Conservation (phyloP, 2,113 vertebrate genomes). For the Semnornis frantzii region DNA sequence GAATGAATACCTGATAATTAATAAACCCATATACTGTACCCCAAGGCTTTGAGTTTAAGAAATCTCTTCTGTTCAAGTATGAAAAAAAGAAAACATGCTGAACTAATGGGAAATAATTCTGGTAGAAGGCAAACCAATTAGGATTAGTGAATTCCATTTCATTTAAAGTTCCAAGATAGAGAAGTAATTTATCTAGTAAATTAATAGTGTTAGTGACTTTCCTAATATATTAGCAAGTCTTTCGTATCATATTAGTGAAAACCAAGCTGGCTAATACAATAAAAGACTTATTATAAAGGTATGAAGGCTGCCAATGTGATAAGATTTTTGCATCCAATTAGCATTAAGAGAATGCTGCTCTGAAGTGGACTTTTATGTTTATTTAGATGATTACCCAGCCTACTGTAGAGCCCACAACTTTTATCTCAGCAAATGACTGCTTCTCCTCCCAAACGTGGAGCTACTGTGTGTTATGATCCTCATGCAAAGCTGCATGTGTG, state of each 20-base stretch:
- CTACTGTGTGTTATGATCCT: background rate
- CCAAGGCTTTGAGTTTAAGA: slow-evolving; percentile 78
- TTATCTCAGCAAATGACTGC: slow-evolving; percentile 53
- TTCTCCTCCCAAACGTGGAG: slow-evolving; percentile 2
- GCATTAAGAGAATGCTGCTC: slow-evolving; percentile 51
- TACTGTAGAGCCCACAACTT: slow-evolving; percentile 24
- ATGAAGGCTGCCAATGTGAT: slow-evolving; percentile 72
- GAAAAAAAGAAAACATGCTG: slow-evolving; percentile 78
- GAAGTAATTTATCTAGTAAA: slow-evolving; percentile 85
- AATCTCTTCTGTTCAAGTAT: slow-evolving; percentile 79
- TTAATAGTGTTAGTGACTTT: slow-evolving; percentile 82
- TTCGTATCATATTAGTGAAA: slow-evolving; percentile 81
- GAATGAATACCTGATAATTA: slow-evolving; percentile 84
- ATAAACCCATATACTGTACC: slow-evolving; percentile 80
- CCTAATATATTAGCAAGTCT: slow-evolving; percentile 77
- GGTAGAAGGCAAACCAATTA: slow-evolving; percentile 82
- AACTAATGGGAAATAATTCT: slow-evolving; percentile 84
- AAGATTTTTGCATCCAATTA: slow-evolving; percentile 73
- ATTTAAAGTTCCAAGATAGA: slow-evolving; percentile 83
- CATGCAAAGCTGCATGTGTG: background rate
- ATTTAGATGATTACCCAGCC: slow-evolving; percentile 44
- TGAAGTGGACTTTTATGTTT: slow-evolving; percentile 62
- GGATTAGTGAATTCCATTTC: slow-evolving; percentile 85
- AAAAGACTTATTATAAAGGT: slow-evolving; percentile 75
- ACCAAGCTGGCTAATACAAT: slow-evolving; percentile 77